Evolutionary conservation across 2,888 invertebrate species (phyloP).

Genomic region (Polydrusus cervinus): DNA sequence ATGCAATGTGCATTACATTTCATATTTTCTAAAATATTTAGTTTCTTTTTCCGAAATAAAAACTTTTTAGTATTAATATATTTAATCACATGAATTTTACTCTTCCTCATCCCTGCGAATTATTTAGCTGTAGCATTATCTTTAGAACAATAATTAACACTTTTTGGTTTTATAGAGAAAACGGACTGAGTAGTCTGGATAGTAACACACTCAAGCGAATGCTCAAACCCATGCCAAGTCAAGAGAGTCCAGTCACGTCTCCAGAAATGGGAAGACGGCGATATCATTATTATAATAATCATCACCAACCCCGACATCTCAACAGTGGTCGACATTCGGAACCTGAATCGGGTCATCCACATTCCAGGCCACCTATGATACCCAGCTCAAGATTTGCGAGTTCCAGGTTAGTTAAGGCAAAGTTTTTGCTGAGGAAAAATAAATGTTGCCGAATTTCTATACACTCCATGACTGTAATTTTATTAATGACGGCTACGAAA

Average conservation of each 20-base stretch:
- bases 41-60: too few relatives aligned
- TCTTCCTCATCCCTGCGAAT: too few relatives aligned
- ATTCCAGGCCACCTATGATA: conserved; percentile 75
- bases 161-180: conserved; percentile 42
- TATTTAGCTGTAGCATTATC: too few relatives aligned
- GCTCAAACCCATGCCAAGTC: conserved; percentile 94
- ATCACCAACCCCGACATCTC: conserved; percentile 75
- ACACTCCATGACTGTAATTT: too few relatives aligned
- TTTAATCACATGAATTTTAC: too few relatives aligned
- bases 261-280: conserved; percentile 90
- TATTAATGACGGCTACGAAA: too few relatives aligned
- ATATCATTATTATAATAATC: conserved; percentile 80
- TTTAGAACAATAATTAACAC: too few relatives aligned
- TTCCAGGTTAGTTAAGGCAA: conserved; percentile 72
- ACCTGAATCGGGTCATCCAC: conserved; percentile 73
- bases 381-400: conserved; percentile 78
- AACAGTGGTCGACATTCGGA: conserved; percentile 73
- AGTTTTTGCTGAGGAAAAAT: too few relatives aligned
- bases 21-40: too few relatives aligned
- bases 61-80: too few relatives aligned
- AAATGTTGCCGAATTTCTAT: too few relatives aligned
- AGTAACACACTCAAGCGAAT: conserved; percentile 93
- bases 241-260: conserved; percentile 91
- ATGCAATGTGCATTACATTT: too few relatives aligned
- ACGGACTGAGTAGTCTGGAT: conserved; percentile 77